Evolutionary conservation across 1,140 invertebrate genomes (phyloP), one percentile per base, ranked within the genome.

Genomic region (Bursaphelenchus mucronatus): DNA sequence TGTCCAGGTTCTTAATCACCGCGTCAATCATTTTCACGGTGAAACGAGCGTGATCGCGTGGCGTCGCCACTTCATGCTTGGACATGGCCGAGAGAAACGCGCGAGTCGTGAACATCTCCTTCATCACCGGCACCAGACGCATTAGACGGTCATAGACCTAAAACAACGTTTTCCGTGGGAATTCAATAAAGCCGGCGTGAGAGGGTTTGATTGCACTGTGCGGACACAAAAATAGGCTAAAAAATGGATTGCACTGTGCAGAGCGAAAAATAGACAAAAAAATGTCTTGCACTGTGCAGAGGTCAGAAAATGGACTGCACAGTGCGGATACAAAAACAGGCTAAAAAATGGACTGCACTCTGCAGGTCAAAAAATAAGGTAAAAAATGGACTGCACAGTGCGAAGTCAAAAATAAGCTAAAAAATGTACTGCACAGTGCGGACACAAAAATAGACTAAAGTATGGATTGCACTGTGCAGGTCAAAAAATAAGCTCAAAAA

Each of bases 81-180:
- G 77, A 74, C 73, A 79, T 79, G 46, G 79, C 78, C 39, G 74
- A 79, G 9, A 80, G 63, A 64, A 80, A 80, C 4, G 71, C 71
- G 44, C 78, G 44, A 15, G 78, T 80, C 8, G 70, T 78, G 58
- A 80, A 80, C 75, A 80, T 80, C 44, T 80, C 78, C 10, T 73
- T 56, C 73, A 79, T 80, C 13, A 65, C 47, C 43, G 78, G 76
- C 30, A 79, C 54, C 8, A 54, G 57, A 11, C 64, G 61, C 15
- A 75, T 63, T 30, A 75, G 40, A 13, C 64, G 49, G 50, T 75
- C 74, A 57, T 68, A 75, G 3, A 75, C 70, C 73, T 74, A 45
- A 44, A 63, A 58, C 40, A 21, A 41, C 1, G 30, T 30, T 30
- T 30, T 30, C 5, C 5, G 30, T 30, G 30, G 30, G 5, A 30